Evolutionary conservation across 2,113 vertebrate species (phyloP).

Genomic region (Clinocottus analis): DNA sequence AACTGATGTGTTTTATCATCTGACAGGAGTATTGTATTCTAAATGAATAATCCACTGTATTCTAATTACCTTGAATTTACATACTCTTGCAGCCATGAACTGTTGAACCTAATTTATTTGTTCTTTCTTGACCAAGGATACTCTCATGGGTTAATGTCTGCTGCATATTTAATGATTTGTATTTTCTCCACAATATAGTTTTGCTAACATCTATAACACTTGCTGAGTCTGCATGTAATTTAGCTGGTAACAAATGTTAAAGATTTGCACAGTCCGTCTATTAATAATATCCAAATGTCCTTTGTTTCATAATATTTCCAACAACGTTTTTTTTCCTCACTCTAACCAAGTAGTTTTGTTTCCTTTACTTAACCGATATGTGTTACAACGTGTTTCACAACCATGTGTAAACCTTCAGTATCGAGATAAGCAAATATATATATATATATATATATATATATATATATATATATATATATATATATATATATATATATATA

Average conservation of each 20-base stretch:
- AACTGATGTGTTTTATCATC: conserved; percentile 11
- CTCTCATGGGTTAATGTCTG: conserved; percentile 21
- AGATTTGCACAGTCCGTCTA: conserved; percentile 1
- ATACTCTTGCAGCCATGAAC: conserved; percentile 11
- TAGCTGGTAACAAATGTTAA: background rate
- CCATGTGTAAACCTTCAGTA: background rate
- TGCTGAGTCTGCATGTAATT: background rate
- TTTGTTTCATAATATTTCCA: background rate
- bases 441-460: too few species aligned
- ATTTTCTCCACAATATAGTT: background rate
- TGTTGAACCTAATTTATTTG: conserved; percentile 48
- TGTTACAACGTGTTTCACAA: background rate
- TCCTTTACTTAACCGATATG: background rate
- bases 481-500: conserved; percentile 33
- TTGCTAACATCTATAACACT: background rate
- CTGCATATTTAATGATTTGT: background rate
- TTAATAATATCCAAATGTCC: background rate
- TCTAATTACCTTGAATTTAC: conserved; percentile 27
- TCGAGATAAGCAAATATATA: too few species aligned
- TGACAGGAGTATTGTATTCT: conserved; percentile 7
- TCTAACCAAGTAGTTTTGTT: background rate
- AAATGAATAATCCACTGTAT: conserved; percentile 32
- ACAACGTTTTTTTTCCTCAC: background rate
- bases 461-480: too few species aligned
- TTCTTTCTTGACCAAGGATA: conserved; percentile 31